A percentile compares a stretch with the other conserved stretches of the same genome.
These are phyloP conservation scores for Sceloporus tristichus DNA, from an alignment of 2,113 vertebrate species.

Conservation along the genomic window DNA sequence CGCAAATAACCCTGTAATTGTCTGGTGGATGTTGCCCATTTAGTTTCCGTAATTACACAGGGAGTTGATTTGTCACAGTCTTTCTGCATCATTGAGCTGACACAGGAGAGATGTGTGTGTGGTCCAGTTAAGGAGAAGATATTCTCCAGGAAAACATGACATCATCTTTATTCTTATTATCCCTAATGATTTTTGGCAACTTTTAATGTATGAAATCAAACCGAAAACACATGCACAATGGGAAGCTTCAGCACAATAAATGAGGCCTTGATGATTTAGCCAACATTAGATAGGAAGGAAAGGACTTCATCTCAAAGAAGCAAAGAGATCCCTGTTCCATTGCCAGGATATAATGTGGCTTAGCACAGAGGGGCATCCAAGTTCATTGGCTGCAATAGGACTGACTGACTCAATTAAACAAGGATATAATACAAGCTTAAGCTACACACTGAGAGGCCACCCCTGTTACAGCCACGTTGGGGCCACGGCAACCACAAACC, in stretches of 20 bases:
- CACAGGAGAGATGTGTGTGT: constrained; percentile 35
- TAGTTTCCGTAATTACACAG: constrained; percentile 62
- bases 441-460: no score
- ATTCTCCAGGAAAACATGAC: constrained; percentile 40
- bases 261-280: constrained; percentile 33
- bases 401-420: neutral
- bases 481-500: no score
- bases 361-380: neutral
- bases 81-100: constrained; percentile 59
- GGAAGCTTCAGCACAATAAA: constrained; percentile 39
- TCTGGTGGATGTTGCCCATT: constrained; percentile 62
- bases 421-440: neutral
- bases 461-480: no score
- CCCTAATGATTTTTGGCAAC: constrained; percentile 58
- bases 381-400: neutral
- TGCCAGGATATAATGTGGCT: neutral
- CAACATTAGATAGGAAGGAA: neutral
- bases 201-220: constrained; percentile 68
- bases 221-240: constrained; percentile 43
- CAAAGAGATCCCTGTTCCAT: neutral
- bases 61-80: constrained; percentile 65
- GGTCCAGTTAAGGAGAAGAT: constrained; percentile 57
- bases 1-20: constrained; percentile 32
- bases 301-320: neutral
- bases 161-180: constrained; percentile 50